Conservation (phyloP, 2,113 vertebrate genomes). For the Leptodactylus fuscus region DNA sequence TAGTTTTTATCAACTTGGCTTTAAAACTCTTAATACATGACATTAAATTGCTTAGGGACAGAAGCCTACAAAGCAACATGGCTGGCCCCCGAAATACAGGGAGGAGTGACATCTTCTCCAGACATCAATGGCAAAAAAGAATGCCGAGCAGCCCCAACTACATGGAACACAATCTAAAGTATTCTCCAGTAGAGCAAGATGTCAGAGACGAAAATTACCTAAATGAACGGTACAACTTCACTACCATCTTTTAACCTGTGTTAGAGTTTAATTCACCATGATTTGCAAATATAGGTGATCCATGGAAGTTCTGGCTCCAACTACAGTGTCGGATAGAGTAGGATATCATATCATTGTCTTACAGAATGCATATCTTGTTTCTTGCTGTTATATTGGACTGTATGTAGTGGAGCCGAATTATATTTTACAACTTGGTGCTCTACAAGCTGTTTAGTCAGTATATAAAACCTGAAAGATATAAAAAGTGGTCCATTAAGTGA, state of each 20-base stretch:
- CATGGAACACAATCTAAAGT: conserved; percentile 43
- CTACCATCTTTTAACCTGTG: conserved; percentile 45
- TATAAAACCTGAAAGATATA: too few relatives aligned
- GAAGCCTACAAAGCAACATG: accelerated
- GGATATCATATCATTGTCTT: neutral
- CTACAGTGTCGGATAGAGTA: neutral
- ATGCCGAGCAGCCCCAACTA: neutral
- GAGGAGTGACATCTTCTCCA: neutral
- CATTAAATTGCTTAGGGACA: neutral
- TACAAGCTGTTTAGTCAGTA: too few relatives aligned
- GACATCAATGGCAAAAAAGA: neutral
- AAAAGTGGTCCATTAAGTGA: too few relatives aligned
- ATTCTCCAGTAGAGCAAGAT: conserved; percentile 58
- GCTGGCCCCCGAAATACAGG: neutral
- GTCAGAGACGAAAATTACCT: conserved; percentile 58
- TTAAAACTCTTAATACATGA: conserved; percentile 56
- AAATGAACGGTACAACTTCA: conserved; percentile 59
- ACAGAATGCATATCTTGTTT: neutral
- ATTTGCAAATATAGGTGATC: conserved; percentile 12
- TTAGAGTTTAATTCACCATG: conserved; percentile 23
- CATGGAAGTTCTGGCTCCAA: conserved; percentile 13
- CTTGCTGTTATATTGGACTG: too few relatives aligned
- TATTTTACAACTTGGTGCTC: too few relatives aligned
- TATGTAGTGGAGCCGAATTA: too few relatives aligned
- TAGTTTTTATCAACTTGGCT: conserved; percentile 26